Percentiles rank a stretch among this genome's conserved stretches.
Conservation (phyloP, 2,113 vertebrate genomes). For the Saccopteryx bilineata region DNA sequence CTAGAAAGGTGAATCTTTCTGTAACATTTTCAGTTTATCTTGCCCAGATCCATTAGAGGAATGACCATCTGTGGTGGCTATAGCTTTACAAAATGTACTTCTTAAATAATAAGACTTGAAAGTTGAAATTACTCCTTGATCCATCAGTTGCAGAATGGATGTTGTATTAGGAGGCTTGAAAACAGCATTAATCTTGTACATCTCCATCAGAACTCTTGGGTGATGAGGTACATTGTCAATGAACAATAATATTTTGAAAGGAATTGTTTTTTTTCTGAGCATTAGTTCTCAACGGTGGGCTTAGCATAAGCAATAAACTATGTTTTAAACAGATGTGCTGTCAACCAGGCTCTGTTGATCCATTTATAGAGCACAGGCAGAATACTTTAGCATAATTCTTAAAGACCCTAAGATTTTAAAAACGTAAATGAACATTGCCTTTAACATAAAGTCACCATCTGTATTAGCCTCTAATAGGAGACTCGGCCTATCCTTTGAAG, state of each 20-base stretch:
- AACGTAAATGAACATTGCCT: background rate
- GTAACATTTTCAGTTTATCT: background rate
- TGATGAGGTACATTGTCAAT: background rate
- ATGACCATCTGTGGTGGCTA: background rate
- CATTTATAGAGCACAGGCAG: background rate
- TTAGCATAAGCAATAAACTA: background rate
- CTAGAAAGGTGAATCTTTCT: background rate
- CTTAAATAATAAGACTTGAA: background rate
- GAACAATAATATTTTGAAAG: background rate
- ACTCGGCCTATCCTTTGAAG: background rate
- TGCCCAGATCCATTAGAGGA: background rate
- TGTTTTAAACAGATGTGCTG: conserved; percentile 5
- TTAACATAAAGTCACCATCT: background rate
- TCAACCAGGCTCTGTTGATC: background rate
- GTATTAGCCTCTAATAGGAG: background rate
- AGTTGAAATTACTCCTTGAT: background rate
- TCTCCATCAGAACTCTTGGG: background rate
- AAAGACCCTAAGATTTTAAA: background rate
- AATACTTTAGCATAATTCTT: background rate
- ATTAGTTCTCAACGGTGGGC: background rate
- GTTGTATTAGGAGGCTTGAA: background rate
- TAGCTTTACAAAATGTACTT: background rate
- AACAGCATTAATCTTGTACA: background rate
- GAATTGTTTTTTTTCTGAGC: background rate
- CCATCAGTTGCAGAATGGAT: background rate